Evolutionary conservation across 1,140 invertebrate species (phyloP), one percentile per base, ranked within the genome.

Genomic region (Drosophila saltans): DNA sequence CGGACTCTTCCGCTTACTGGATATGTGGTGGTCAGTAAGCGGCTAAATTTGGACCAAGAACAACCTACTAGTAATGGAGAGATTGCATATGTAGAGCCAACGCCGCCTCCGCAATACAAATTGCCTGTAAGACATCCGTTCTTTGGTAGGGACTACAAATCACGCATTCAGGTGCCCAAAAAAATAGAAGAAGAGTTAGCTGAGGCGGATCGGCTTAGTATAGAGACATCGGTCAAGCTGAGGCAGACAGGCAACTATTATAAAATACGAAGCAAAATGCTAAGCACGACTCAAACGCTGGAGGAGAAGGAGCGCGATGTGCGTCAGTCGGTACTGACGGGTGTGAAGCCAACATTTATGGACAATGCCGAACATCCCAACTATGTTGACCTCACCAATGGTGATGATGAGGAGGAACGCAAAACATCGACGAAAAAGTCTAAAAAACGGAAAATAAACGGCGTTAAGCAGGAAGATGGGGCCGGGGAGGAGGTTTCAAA

Each of bases 281-380:
- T 68, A 39, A n/a, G 21, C 10, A 61, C 28, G 3, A 60, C 66
- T 4, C 69, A 80, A 43, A 88, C 83, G 0, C 70, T 88, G 26
- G 11, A 61, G 9, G 61, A 88, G 16, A 88, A 88, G 63, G 83
- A 88, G 39, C n/a, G 21, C n/a, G 80, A 77, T 36, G 73, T 88
- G 9, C 72, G 84, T 0, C 76, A 88, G 9, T 83, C 83, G 1
- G 83, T 89, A 45, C 5, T 88, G 1, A 88, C 84, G 0, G 83
- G 83, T 0, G 55, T 69, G 0, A 41, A n/a, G 7, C 82, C 82
- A n/a, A 39, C 36, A 1, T 85, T 79, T 3, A 76, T 85, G 82
- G 6, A 40, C 0, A 1, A 52, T 1, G 11, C 7, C 1, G 11
- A 4, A 0, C 39, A 52, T 10, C 40, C 64, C 21, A 1, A 11